Evolutionary conservation across 2,888 invertebrate genomes (phyloP).

Genomic region (Ectropis crepuscularia): DNA sequence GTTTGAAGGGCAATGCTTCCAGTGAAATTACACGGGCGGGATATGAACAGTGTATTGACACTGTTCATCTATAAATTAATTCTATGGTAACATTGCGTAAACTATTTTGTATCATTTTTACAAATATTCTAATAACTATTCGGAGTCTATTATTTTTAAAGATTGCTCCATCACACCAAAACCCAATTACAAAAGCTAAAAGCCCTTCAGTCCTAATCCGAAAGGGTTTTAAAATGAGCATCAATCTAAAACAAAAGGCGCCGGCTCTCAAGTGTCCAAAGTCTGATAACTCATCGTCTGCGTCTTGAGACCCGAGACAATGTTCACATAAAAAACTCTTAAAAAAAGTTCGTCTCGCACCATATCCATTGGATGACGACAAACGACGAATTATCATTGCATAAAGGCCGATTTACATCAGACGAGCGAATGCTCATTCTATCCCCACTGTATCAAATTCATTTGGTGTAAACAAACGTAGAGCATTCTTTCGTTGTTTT

Average conservation of each 20-base stretch:
- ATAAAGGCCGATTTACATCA: too few species aligned
- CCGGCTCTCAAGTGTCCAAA: slow-evolving; percentile 56
- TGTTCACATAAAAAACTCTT: slow-evolving; percentile 63
- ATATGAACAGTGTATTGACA: too few species aligned
- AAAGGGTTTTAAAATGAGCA: slow-evolving; percentile 22
- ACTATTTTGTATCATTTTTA: not conserved
- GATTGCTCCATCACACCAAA: slow-evolving; percentile 12
- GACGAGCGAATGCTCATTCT: too few species aligned
- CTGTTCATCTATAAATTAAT: not conserved
- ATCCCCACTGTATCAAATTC: too few species aligned
- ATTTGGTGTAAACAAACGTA: too few species aligned
- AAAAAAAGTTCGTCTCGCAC: slow-evolving; percentile 50
- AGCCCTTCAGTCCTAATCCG: slow-evolving; percentile 9
- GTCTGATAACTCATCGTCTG: slow-evolving; percentile 63
- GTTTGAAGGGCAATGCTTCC: too few species aligned
- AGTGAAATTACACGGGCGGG: too few species aligned
- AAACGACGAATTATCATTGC: too few species aligned
- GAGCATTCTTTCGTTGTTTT: too few species aligned
- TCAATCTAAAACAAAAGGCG: slow-evolving; percentile 52
- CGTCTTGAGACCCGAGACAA: slow-evolving; percentile 61
- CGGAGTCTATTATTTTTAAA: slow-evolving; percentile 10
- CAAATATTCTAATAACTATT: not conserved
- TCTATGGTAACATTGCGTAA: not conserved
- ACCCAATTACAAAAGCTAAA: slow-evolving; percentile 20
- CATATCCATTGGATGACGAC: slow-evolving; percentile 64